These are phyloP conservation scores for Aphelenchoides bicaudatus DNA, from an alignment of 2,888 invertebrate species.

Conservation along the genomic window DNA sequence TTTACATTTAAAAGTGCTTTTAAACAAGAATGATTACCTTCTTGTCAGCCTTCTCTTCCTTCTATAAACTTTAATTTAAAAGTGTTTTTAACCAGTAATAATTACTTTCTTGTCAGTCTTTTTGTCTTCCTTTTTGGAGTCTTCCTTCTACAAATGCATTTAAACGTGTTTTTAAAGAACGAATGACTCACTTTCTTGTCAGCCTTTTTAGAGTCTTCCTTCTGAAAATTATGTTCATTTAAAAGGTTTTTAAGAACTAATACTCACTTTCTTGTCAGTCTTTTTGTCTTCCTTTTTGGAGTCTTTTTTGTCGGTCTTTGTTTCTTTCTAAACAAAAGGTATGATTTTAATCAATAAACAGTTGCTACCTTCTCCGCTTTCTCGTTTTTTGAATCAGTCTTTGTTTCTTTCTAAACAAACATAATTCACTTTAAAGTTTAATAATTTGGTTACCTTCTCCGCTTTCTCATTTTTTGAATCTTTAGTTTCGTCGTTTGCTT, in stretches of 20 bases:
- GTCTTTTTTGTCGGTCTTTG: too few species aligned
- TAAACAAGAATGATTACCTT: too few species aligned
- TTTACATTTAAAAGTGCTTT: too few species aligned
- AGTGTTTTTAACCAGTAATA: background rate
- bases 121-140: constrained; percentile 13
- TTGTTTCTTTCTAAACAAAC: constrained; percentile 16
- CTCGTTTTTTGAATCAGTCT: constrained; percentile 6
- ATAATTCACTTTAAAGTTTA: too few species aligned
- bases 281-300: constrained; percentile 17
- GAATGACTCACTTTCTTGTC: constrained; percentile 17
- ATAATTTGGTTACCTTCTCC: background rate
- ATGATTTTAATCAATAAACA: too few species aligned
- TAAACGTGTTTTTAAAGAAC: too few species aligned
- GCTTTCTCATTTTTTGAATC: constrained; percentile 12
- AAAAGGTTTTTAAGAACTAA: too few species aligned
- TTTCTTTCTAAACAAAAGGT: too few species aligned
- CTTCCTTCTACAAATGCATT: too few species aligned
- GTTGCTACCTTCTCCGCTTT: too few species aligned
- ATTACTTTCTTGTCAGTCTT: too few species aligned
- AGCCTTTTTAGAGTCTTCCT: constrained; percentile 7
- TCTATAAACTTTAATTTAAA: constrained; percentile 2
- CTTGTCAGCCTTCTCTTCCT: constrained; percentile 15
- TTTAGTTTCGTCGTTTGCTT: background rate
- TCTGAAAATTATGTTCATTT: constrained; percentile 9
- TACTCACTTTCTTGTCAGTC: constrained; percentile 17